Evolutionary conservation across 2,888 invertebrate species (phyloP).

Genomic region (Cataglyphis cursor): DNA sequence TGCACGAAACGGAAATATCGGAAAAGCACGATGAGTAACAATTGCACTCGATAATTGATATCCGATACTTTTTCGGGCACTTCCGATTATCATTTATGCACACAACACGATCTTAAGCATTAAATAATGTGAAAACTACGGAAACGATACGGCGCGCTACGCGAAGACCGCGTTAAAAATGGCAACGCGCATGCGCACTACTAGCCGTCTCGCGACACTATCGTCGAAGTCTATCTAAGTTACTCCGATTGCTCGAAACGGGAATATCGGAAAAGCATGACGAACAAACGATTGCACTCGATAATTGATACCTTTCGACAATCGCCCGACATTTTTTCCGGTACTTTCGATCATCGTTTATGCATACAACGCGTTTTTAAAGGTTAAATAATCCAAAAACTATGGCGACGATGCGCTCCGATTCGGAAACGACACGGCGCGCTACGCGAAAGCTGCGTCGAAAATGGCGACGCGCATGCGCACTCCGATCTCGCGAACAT

Average conservation of each 20-base stretch:
- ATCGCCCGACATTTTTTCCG: not conserved
- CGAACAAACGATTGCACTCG: not conserved
- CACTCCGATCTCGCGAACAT: not conserved
- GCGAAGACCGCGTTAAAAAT: not conserved
- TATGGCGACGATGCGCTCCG: not conserved
- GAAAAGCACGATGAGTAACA: no score
- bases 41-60: no score
- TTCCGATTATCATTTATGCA: no score
- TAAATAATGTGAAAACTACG: no score
- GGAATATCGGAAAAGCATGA: not conserved
- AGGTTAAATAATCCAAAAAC: not conserved
- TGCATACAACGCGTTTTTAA: not conserved
- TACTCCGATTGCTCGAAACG: not conserved
- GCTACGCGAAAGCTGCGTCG: not conserved
- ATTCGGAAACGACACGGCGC: not conserved
- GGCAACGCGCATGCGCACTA: not conserved
- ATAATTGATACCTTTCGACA: not conserved
- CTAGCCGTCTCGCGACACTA: not conserved
- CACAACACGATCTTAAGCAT: no score
- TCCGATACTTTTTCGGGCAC: no score
- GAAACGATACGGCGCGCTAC: not conserved
- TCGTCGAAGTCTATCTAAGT: not conserved
- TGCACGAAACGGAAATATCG: no score
- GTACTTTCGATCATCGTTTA: not conserved
- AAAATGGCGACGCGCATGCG: not conserved